Base-by-base conservation (phyloP, 2,888 invertebrate species). In the Cryptus viduatorius region DNA sequence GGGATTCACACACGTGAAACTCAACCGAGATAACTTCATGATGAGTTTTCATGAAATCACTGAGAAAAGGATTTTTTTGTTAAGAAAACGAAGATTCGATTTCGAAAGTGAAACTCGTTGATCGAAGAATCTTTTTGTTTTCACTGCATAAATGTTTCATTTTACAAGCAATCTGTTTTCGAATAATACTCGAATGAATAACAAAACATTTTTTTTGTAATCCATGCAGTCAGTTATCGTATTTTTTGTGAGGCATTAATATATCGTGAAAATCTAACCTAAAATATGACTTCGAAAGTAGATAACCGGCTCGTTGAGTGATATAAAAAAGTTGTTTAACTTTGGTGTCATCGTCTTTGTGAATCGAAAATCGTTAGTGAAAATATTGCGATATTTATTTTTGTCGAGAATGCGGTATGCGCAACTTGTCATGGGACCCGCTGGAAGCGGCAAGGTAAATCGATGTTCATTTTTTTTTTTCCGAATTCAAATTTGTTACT, bases 391-490 rank as follows among this genome's bases (percentile, higher is more conserved):
- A 37, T 37, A 37, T 37, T 37, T 37, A 37, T 37, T 37, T 37
- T 37, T 37, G 1, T 37, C 8, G 24, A 56, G 82, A 82, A 98
- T 98, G 98, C 95, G 98, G 59, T 99, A 98, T 92, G 99, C 98
- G 16, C 99, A 99, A 92, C 94, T 99, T 86, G 98, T 99, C 1
- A 97, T 99, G 91, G 99, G 99, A 0, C 99, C 99, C 42, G 99
- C 99, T 0, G 99, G 99, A 1, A 97, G 98, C 94, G 99, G 99
- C 82, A 99, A 99, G 96, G 98, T 98, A 95, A 94, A 46, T 56
- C 4, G 3, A n/a, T 50, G 42, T 79, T 72, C 24, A 14, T 14
- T 14, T 10, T 14, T 16, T 59, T 64, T 56, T 24, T 56, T 48
- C 48, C 3, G 59, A 68, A 71, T 31, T 42, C 56, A 71, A 50